phyloP scores from a whole-genome alignment of 2,113 vertebrate species.

The Lagopus leucura region DNA sequence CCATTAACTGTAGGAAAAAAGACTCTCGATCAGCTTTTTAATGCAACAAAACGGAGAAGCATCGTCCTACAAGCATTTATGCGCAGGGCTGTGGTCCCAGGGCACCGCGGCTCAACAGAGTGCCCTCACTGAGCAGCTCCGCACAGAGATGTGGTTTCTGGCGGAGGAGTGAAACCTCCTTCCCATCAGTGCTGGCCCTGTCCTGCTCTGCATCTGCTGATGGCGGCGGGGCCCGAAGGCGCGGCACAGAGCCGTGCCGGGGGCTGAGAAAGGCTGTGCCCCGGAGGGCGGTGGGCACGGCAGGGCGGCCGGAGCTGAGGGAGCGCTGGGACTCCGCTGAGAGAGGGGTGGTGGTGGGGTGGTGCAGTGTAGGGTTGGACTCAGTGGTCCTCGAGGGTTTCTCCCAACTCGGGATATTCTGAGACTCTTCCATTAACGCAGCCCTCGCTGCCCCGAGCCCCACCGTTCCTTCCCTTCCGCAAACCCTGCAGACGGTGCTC shows the following conservation, averaged over 20 bases:
- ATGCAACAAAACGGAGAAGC: not conserved
- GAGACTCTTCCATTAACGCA: not conserved
- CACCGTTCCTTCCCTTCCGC: accelerated
- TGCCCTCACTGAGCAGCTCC: accelerated
- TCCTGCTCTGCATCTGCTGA: not conserved
- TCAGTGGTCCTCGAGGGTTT: no score
- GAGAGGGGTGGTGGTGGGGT: no score
- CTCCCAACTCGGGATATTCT: no score
- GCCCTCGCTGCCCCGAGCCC: accelerated
- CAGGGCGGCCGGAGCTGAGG: no score
- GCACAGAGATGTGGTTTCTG: not conserved
- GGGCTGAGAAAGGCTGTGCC: no score
- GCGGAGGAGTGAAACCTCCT: not conserved
- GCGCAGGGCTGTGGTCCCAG: not conserved
- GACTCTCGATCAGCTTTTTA: not conserved
- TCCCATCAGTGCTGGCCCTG: not conserved
- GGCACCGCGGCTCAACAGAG: not conserved
- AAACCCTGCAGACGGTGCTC: accelerated
- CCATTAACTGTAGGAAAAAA: not conserved
- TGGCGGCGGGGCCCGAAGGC: no score
- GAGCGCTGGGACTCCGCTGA: no score
- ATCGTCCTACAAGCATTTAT: not conserved
- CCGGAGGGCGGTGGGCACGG: no score
- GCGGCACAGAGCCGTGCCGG: no score
- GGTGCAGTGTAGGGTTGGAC: no score